A percentile compares a stretch with the other conserved stretches of the same genome.
Conservation (phyloP, 2,797 vertebrate species). For the Microctenopoma lineatum region DNA sequence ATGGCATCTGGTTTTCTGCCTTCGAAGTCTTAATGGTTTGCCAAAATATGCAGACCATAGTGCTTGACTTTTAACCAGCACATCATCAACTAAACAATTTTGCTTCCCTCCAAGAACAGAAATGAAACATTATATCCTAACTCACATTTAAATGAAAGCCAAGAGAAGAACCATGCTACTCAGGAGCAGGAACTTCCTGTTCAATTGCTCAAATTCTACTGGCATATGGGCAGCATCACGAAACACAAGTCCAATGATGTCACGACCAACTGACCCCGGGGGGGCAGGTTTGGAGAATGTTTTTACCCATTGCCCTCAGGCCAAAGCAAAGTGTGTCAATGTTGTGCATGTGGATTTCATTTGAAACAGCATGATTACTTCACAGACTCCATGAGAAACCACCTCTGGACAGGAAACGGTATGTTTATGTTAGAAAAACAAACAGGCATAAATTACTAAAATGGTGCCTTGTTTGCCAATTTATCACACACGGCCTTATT, state of each 20-base stretch:
- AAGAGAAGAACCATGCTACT: slow-evolving; percentile 42
- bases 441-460: slow-evolving; percentile 71
- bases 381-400: slow-evolving; percentile 66
- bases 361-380: slow-evolving; percentile 68
- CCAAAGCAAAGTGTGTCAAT: slow-evolving; percentile 65
- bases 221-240: slow-evolving; percentile 63
- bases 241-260: slow-evolving; percentile 73
- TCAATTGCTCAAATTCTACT: slow-evolving; percentile 34
- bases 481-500: slow-evolving; percentile 57
- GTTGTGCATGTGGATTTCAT: slow-evolving; percentile 80
- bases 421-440: slow-evolving; percentile 73
- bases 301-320: slow-evolving; percentile 56
- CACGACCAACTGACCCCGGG: slow-evolving; percentile 66
- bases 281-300: slow-evolving; percentile 71
- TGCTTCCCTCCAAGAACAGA: slow-evolving; percentile 52
- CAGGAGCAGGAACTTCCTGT: slow-evolving; percentile 26
- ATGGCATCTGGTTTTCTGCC: slow-evolving; percentile 50
- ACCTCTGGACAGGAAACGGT: slow-evolving; percentile 64
- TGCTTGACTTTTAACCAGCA: slow-evolving; percentile 49
- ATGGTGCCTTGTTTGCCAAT: slow-evolving; percentile 50
- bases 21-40: slow-evolving; percentile 32
- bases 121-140: slow-evolving; percentile 62
- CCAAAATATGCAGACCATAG: slow-evolving; percentile 39
- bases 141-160: slow-evolving; percentile 61
- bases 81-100: slow-evolving; percentile 53